Conservation (phyloP, 2,113 vertebrate species). For the Ciconia stormi region DNA sequence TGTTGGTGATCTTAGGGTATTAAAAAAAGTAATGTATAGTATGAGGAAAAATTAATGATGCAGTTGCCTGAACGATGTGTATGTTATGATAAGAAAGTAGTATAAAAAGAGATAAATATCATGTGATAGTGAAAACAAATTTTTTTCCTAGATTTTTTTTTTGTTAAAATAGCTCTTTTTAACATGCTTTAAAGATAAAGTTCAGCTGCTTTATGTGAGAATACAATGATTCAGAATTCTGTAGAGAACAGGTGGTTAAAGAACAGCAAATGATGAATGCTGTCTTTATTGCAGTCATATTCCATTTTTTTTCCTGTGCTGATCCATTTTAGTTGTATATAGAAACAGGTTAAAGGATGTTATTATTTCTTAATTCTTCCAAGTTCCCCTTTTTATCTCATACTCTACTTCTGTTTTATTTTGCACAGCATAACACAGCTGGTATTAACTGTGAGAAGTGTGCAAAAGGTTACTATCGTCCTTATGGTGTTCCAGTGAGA, state of each 20-base stretch:
- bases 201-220: neutral
- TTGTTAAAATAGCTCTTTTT: neutral
- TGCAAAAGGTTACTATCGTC: slow-evolving; percentile 84
- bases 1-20: neutral
- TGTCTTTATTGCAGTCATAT: neutral
- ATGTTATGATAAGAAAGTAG: neutral
- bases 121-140: neutral
- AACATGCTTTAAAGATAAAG: neutral
- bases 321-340: neutral
- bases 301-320: neutral
- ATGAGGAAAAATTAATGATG: neutral
- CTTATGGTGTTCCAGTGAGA: slow-evolving; percentile 68
- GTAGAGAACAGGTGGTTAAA: neutral
- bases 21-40: neutral
- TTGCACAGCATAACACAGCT: slow-evolving; percentile 88
- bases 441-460: slow-evolving; percentile 93
- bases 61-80: neutral
- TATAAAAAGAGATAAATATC: neutral
- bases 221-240: neutral
- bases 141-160: neutral
- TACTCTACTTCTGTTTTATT: slow-evolving; percentile 10
- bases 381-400: neutral
- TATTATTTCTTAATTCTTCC: neutral
- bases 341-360: neutral
- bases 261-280: neutral